These are phyloP conservation scores for Elachura formosa DNA, from an alignment of 2,113 vertebrate species.

Conservation along the genomic window DNA sequence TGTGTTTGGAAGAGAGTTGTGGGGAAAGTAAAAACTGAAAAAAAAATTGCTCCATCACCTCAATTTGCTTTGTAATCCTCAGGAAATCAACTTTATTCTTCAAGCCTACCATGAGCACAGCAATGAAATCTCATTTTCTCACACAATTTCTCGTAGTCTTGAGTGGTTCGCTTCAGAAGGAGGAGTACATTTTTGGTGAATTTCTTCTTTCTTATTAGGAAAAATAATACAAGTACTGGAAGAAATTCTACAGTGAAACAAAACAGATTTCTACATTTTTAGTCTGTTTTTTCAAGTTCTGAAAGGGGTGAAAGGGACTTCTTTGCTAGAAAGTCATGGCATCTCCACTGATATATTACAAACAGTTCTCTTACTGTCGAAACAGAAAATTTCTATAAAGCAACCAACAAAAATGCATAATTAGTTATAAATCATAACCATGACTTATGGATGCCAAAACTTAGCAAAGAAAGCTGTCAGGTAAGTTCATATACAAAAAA, in stretches of 20 bases:
- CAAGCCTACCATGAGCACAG: not conserved
- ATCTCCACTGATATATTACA: not conserved
- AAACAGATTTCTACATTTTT: not conserved
- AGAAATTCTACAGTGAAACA: not conserved
- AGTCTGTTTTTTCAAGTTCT: not conserved
- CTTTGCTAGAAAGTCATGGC: rapidly evolving
- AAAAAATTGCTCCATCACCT: not conserved
- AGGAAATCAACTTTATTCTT: not conserved
- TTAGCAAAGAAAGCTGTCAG: not conserved
- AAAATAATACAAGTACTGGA: not conserved
- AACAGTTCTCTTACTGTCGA: not conserved
- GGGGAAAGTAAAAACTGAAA: not conserved
- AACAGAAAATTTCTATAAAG: not conserved
- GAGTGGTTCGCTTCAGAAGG: not conserved
- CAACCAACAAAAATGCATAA: not conserved
- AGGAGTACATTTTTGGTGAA: not conserved
- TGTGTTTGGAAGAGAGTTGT: not conserved
- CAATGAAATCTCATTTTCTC: too few species aligned
- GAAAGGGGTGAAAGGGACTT: rapidly evolving
- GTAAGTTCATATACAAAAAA: not conserved
- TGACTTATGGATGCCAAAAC: not conserved
- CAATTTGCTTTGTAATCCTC: not conserved
- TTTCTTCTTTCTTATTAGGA: not conserved
- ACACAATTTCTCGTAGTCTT: not conserved
- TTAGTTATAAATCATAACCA: not conserved